Percentiles rank a stretch among this genome's conserved stretches.
Conservation (phyloP, 1,140 invertebrate genomes). For the Monochamus saltuarius region DNA sequence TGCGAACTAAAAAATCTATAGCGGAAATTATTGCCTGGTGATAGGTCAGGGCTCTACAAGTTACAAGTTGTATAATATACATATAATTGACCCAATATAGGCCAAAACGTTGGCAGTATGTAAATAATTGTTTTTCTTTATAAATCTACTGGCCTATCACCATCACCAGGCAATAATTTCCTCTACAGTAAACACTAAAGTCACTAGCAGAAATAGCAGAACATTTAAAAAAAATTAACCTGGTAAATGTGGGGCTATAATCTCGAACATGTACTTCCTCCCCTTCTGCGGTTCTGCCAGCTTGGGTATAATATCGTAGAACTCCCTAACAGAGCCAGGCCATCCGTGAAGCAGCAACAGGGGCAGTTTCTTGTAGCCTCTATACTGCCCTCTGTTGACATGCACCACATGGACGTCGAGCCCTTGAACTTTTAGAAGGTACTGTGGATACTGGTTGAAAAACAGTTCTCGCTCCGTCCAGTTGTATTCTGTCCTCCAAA, state of each 20-base stretch:
- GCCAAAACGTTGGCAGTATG: background rate
- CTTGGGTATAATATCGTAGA: conserved; percentile 77
- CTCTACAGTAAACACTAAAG: too few species aligned
- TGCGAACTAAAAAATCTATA: too few species aligned
- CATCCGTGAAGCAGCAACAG: conserved; percentile 84
- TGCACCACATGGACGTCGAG: conserved; percentile 62
- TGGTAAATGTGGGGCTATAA: conserved; percentile 70
- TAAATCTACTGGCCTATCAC: too few species aligned
- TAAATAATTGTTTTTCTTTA: too few species aligned
- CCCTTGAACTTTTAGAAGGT: conserved; percentile 69
- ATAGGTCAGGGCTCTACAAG: background rate
- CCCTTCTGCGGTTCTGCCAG: conserved; percentile 55
- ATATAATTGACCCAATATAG: background rate
- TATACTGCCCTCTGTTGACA: conserved; percentile 57
- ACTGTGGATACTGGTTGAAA: conserved; percentile 74
- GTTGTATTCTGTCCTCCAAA: conserved; percentile 76
- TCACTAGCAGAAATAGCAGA: background rate
- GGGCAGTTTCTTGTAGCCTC: conserved; percentile 52
- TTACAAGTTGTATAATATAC: background rate
- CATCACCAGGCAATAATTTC: too few species aligned
- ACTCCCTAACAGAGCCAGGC: conserved; percentile 87
- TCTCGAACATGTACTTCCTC: conserved; percentile 73
- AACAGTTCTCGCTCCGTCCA: conserved; percentile 68
- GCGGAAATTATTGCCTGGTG: too few species aligned
- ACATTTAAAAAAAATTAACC: conserved; percentile 58